Conservation (phyloP, 2,888 invertebrate genomes). For the Frankliniella intonsa region DNA sequence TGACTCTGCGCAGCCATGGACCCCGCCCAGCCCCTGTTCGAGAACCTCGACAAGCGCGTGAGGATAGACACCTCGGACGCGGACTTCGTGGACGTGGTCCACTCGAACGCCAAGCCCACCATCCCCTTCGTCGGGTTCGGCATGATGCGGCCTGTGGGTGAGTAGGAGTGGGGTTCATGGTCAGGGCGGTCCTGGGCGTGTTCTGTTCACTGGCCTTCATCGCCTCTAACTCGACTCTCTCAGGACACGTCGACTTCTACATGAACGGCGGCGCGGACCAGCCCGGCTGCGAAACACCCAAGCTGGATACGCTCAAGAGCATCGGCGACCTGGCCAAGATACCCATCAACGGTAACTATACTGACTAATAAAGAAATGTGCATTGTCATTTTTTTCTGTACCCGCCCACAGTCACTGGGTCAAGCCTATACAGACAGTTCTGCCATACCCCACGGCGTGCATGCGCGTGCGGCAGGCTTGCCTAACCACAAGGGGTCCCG, state of each 20-base stretch:
- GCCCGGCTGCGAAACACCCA: slow-evolving; percentile 53
- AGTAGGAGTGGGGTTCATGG: slow-evolving; percentile 12
- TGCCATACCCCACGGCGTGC: background rate
- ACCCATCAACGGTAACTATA: background rate
- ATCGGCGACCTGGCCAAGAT: slow-evolving; percentile 16
- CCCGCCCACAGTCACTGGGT: background rate
- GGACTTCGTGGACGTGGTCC: slow-evolving; percentile 58
- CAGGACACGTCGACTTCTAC: slow-evolving; percentile 59
- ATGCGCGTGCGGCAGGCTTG: background rate
- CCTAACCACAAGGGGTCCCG: background rate
- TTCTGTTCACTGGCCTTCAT: too few relatives aligned
- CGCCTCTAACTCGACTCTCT: slow-evolving; percentile 29
- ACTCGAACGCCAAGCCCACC: slow-evolving; percentile 55
- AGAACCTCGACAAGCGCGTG: slow-evolving; percentile 46
- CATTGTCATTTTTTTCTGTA: background rate
- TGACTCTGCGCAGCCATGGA: slow-evolving; percentile 51
- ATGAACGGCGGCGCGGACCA: slow-evolving; percentile 64
- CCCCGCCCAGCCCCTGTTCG: slow-evolving; percentile 62
- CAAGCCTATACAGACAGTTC: too few relatives aligned
- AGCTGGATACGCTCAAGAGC: slow-evolving; percentile 36
- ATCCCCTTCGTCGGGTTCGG: slow-evolving; percentile 54
- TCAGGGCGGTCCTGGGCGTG: too few relatives aligned
- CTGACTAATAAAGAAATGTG: background rate
- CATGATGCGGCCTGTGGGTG: slow-evolving; percentile 55
- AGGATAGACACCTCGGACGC: slow-evolving; percentile 56